A percentile compares a stretch with the other conserved stretches of the same genome.
phyloP scores from a whole-genome alignment of 2,113 vertebrate species.

The Nothocercus julius region DNA sequence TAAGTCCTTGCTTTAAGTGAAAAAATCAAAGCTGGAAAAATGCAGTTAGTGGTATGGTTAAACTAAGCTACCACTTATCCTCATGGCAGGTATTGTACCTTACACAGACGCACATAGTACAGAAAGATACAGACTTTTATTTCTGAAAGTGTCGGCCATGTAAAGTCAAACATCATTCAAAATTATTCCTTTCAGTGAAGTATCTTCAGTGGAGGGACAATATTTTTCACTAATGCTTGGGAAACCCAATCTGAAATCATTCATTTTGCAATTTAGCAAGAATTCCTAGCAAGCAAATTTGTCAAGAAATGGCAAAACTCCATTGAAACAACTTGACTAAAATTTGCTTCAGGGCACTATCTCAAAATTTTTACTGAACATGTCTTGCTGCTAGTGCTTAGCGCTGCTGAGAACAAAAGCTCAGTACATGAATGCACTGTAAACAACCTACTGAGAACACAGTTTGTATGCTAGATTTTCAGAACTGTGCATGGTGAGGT shows the following conservation, averaged over 20 bases:
- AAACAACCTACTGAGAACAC: background rate
- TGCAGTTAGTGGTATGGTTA: background rate
- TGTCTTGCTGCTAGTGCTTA: background rate
- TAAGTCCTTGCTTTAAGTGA: background rate
- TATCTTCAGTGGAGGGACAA: background rate
- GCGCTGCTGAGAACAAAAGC: background rate
- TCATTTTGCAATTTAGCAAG: background rate
- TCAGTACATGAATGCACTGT: background rate
- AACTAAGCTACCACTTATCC: background rate
- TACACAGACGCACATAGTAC: background rate
- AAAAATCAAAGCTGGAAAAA: conserved; percentile 3
- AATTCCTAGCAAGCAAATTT: background rate
- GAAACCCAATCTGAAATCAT: background rate
- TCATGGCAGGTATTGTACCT: background rate
- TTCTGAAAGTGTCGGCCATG: background rate
- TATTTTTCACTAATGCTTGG: background rate
- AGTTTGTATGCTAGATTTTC: background rate
- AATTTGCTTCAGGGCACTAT: background rate
- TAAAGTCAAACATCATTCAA: background rate
- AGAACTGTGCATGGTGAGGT: background rate
- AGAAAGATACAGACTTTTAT: background rate
- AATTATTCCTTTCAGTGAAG: background rate
- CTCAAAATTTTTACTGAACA: background rate
- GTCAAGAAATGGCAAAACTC: background rate
- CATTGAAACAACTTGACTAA: background rate